Base-by-base conservation (phyloP, 2,113 vertebrate species). In the Corydoras maculifer region DNA sequence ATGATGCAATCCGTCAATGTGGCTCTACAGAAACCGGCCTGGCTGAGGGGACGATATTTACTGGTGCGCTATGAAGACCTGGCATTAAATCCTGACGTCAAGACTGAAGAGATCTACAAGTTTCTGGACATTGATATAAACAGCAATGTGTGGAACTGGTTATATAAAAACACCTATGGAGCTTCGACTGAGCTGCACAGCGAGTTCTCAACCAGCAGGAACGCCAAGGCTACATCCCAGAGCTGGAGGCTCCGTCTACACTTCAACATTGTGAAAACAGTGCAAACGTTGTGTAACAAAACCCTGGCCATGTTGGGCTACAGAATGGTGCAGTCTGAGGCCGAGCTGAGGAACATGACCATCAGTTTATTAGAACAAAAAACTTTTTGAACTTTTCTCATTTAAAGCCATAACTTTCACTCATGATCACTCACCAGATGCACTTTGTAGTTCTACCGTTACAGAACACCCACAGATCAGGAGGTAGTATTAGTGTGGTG, bases 51-150 rank as follows among this genome's bases (percentile, higher is more conserved):
- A 4, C 88, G 87, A 67, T 92, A 92, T 73, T 75, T 92, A 32
- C 78, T 91, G 60, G 86, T 92, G 43, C 84, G 91, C 6, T 91
- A 92, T 12, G 91, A 92, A 82, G 91, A 92, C 72, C 70, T 92
- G 64, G 89, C 91, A 1, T 80, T 81, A 12, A 84, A 85, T 29
- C 91, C 91, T 0, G 74, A 82, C 69, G 79, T 82, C 30, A 91
- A 89, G 30, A 78, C 87, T 15, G 70, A 69, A 3, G 88, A 91
- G 69, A 87, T 92, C 32, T 91, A 91, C 75, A 85, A 77, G 65
- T 92, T 92, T 62, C 55, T 88, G 12, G 90, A 89, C 2, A 69
- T 92, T 65, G 80, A 87, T 50, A 83, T 89, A 84, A 84, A 86
- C 15, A 73, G 80, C 9, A 83, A 81, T 55, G 88, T 92, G 50